Percentiles rank a stretch among this genome's conserved stretches.
These are phyloP conservation scores for Todus mexicanus DNA, from an alignment of 2,797 vertebrate species.

Conservation along the genomic window DNA sequence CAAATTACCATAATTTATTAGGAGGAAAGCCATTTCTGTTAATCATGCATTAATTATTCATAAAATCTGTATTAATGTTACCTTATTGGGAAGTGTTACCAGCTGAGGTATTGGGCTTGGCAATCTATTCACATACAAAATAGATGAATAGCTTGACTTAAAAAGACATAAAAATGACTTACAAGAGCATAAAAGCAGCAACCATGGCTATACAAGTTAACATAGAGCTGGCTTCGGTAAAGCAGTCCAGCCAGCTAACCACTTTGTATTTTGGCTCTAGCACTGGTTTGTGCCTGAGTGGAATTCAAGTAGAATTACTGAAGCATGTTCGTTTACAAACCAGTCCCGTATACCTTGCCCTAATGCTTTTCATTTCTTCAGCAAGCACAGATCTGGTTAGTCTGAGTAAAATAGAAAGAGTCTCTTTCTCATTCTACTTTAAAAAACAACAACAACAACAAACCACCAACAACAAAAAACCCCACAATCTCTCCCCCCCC, in stretches of 20 bases:
- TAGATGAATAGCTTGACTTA: slow-evolving; percentile 3
- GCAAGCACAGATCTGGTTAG: background rate
- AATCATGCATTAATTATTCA: slow-evolving; percentile 70
- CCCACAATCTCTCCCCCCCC: too few relatives aligned
- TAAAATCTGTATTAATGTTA: slow-evolving; percentile 66
- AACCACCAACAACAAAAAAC: background rate
- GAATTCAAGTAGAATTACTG: slow-evolving; percentile 51
- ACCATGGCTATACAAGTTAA: slow-evolving; percentile 47
- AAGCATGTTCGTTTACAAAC: slow-evolving; percentile 46
- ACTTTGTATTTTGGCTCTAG: slow-evolving; percentile 27
- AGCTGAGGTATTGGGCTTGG: slow-evolving; percentile 8
- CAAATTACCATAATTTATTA: slow-evolving; percentile 60
- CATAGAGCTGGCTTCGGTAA: background rate
- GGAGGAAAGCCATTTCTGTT: slow-evolving; percentile 50
- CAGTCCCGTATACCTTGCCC: background rate
- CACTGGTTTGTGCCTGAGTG: slow-evolving; percentile 28
- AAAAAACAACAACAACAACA: background rate
- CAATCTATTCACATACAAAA: background rate
- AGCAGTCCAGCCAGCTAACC: background rate
- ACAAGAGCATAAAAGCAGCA: slow-evolving; percentile 51
- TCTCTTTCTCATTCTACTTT: background rate
- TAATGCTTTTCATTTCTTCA: slow-evolving; percentile 32
- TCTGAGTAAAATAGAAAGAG: background rate
- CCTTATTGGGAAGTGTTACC: slow-evolving; percentile 46
- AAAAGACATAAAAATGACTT: slow-evolving; percentile 66